These are phyloP conservation scores for Halocaridina rubra DNA, from an alignment of 2,888 invertebrate species.

Conservation along the genomic window DNA sequence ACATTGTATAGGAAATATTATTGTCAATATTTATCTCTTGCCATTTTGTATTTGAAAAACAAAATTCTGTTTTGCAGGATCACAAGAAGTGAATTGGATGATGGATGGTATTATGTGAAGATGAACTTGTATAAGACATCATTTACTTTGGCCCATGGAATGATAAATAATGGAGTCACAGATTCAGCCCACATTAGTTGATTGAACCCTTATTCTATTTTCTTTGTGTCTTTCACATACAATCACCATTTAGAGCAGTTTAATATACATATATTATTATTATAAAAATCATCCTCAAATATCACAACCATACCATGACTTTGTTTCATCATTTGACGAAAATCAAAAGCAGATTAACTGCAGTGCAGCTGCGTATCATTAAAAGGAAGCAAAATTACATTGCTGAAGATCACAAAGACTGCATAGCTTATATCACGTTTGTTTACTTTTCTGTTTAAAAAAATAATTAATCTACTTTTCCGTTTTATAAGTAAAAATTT, in stretches of 20 bases:
- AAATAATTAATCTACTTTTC: background rate
- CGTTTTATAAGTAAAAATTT: background rate
- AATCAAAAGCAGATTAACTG: conserved; percentile 14
- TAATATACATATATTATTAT: background rate
- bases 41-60: conserved; percentile 20
- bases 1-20: background rate
- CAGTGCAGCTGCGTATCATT: conserved; percentile 9
- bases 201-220: background rate
- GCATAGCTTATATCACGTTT: background rate
- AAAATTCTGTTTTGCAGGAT: conserved; percentile 5
- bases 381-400: background rate
- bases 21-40: conserved; percentile 1
- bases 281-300: conserved; percentile 22
- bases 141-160: conserved; percentile 54
- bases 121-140: background rate
- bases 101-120: background rate
- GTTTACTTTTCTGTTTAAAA: background rate
- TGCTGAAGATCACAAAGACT: background rate
- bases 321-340: background rate
- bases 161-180: conserved; percentile 50
- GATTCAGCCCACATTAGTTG: too few species aligned
- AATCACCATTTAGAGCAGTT: background rate
- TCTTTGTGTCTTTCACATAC: background rate
- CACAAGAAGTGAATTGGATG: background rate
- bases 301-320: conserved; percentile 40